Conservation (phyloP, 2,113 vertebrate genomes). For the Hemibagrus wyckioides region DNA sequence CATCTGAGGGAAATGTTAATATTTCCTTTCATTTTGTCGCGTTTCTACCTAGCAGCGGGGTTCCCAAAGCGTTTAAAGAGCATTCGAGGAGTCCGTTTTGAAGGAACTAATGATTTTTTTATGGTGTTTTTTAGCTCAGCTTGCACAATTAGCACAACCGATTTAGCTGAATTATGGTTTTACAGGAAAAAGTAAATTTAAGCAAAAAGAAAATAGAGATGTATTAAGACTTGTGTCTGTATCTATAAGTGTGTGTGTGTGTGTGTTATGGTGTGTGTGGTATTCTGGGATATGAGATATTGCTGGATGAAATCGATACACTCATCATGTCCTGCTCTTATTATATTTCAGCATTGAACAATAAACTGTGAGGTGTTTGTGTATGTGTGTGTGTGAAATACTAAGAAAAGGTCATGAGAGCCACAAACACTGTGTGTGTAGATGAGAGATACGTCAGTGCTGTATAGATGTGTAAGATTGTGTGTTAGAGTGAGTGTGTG, state of each 20-base stretch:
- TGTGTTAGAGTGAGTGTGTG: neutral
- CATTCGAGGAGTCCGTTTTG: neutral
- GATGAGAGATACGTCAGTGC: neutral
- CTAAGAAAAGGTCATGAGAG: neutral
- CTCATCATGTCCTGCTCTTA: neutral
- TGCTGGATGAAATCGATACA: neutral
- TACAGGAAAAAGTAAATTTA: neutral
- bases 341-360: slow-evolving; percentile 7
- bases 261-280: neutral
- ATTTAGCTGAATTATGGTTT: neutral
- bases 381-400: neutral
- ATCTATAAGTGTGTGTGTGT: neutral
- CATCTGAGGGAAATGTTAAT: neutral
- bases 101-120: neutral
- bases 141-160: neutral
- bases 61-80: neutral
- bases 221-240: neutral
- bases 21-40: neutral
- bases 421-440: neutral
- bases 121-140: neutral
- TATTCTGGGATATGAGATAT: neutral
- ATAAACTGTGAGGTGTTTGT: neutral
- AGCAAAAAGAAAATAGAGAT: neutral
- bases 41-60: neutral
- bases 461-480: neutral